phyloP scores from a whole-genome alignment of 2,888 invertebrate species.

The Yponomeuta sedellus region DNA sequence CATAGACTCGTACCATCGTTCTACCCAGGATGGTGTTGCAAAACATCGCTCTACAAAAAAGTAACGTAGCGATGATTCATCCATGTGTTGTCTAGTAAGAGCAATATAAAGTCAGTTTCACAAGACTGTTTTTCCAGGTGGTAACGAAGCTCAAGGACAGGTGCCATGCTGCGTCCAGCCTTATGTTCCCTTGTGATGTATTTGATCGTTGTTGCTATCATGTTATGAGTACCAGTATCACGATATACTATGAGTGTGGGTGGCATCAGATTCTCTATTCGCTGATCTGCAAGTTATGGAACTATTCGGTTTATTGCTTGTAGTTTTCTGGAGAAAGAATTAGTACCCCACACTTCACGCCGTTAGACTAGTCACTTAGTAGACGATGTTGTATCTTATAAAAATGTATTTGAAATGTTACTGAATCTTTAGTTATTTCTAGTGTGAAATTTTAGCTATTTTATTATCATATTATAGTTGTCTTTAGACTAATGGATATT shows the following conservation, averaged over 20 bases:
- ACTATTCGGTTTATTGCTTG: neutral
- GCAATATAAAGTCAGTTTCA: neutral
- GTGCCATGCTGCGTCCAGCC: constrained; percentile 30
- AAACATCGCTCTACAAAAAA: too few species aligned
- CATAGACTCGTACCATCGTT: too few species aligned
- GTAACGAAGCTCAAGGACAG: constrained; percentile 24
- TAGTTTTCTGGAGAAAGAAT: neutral
- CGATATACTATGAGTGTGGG: constrained; percentile 33
- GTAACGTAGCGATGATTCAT: too few species aligned
- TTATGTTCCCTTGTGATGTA: constrained; percentile 54
- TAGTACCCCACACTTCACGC: constrained; percentile 2
- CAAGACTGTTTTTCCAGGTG: neutral
- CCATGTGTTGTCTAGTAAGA: too few species aligned
- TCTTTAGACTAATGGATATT: constrained; percentile 56
- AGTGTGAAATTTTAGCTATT: constrained; percentile 64
- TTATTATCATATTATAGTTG: constrained; percentile 48
- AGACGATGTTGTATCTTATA: constrained; percentile 69
- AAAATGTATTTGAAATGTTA: constrained; percentile 59
- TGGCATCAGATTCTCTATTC: neutral
- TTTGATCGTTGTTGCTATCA: constrained; percentile 63
- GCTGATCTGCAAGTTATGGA: neutral
- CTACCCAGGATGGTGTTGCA: too few species aligned
- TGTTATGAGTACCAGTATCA: constrained; percentile 50
- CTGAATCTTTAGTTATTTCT: constrained; percentile 71
- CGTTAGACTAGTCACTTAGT: constrained; percentile 73